phyloP scores from a whole-genome alignment of 2,888 invertebrate species.

The Hyposoter didymator region DNA sequence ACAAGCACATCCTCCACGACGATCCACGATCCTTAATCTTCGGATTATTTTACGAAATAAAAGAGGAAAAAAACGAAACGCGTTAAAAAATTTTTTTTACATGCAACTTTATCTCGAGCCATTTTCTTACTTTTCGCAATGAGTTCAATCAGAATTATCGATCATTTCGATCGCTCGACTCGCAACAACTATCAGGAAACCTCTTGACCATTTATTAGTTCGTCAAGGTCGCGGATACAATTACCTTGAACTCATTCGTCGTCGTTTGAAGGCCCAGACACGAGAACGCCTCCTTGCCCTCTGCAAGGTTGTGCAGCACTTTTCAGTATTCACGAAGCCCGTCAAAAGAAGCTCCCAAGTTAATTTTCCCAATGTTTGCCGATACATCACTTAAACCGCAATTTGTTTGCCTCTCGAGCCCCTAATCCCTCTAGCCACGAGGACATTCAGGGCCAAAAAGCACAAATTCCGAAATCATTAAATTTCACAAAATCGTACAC shows the following conservation, averaged over 20 bases:
- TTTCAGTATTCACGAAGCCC: conserved; percentile 75
- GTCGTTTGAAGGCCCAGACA: conserved; percentile 8
- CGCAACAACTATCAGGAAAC: background rate
- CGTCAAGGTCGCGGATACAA: conserved; percentile 13
- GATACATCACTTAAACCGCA: background rate
- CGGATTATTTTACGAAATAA: background rate
- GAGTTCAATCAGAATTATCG: background rate
- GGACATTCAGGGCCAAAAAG: background rate
- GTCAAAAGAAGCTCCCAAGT: conserved; percentile 67
- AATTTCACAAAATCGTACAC: background rate
- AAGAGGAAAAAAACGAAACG: background rate
- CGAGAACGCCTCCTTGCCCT: conserved; percentile 71
- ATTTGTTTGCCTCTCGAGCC: background rate
- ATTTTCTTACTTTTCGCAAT: background rate
- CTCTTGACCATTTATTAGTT: background rate
- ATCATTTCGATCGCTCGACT: background rate
- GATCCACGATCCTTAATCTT: background rate
- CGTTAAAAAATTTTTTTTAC: background rate
- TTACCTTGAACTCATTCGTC: conserved; percentile 58
- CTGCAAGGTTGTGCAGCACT: conserved; percentile 68
- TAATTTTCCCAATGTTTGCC: background rate
- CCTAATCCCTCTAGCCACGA: background rate
- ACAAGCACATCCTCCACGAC: background rate
- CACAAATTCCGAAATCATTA: background rate
- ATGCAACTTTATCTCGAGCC: background rate